phyloP scores from a whole-genome alignment of 2,797 vertebrate species.

The Amblyopsis hoosieri region DNA sequence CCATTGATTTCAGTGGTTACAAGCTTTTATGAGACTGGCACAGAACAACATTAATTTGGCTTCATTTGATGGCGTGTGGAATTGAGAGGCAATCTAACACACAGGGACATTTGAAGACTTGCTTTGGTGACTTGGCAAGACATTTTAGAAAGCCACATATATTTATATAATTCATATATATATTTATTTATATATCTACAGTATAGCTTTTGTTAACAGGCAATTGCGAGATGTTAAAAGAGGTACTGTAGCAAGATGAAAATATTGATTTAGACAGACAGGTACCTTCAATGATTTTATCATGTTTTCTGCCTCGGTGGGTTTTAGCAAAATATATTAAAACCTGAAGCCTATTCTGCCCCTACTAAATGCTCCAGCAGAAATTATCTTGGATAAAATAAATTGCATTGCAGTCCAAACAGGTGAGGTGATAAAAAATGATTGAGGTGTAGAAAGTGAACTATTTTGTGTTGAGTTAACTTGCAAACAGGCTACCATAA shows the following conservation, averaged over 20 bases:
- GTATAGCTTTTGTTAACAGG: slow-evolving; percentile 3
- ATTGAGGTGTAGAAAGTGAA: slow-evolving; percentile 20
- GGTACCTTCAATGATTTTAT: slow-evolving; percentile 13
- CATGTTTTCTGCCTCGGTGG: neutral
- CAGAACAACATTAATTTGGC: neutral
- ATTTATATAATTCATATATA: neutral
- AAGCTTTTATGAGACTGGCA: neutral
- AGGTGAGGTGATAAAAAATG: slow-evolving; percentile 30
- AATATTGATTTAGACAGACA: slow-evolving; percentile 1
- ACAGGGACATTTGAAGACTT: neutral
- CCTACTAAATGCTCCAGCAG: slow-evolving; percentile 12
- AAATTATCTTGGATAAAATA: slow-evolving; percentile 16
- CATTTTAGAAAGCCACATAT: neutral
- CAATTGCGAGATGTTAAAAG: neutral
- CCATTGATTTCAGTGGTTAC: no score
- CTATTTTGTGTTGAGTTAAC: slow-evolving; percentile 20
- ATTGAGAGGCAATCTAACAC: neutral
- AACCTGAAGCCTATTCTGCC: slow-evolving; percentile 14
- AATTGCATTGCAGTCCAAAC: slow-evolving; percentile 36
- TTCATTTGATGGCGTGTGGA: neutral
- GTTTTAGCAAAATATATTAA: slow-evolving; percentile 3
- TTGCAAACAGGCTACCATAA: neutral
- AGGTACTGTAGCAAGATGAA: neutral
- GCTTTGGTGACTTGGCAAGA: neutral
- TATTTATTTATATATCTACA: no score